Evolutionary conservation across 2,113 vertebrate genomes (phyloP), one percentile per base, ranked within the genome.

Genomic region (Anseranas semipalmata): DNA sequence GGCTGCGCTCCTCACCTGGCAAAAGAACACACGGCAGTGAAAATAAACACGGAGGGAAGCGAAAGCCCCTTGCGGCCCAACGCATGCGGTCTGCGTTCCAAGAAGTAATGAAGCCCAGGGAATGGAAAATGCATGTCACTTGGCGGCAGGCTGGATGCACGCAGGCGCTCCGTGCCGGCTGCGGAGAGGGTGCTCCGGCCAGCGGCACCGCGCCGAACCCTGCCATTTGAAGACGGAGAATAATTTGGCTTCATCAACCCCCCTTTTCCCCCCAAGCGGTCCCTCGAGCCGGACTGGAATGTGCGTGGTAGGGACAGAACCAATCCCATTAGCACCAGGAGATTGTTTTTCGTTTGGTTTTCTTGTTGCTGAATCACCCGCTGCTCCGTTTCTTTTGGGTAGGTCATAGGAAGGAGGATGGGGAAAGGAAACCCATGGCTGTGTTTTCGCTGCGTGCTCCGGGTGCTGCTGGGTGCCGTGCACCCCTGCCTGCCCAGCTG

Each of bases 291-390:
- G 6, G 91, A 65, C 93, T 97, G 96, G 96, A 97, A 97, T 97
- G 96, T 95, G 96, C 96, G 90, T 95, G 96, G 93, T 95, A 95
- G 96, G 95, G 96, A 96, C 96, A 95, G 96, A 96, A 96, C 96
- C 96, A 95, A 96, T 96, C 96, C 96, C 96, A 95, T 97, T 96
- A 97, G 86, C 93, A 90, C 56, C 12, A 96, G 93, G 82, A 94
- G 96, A 93, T 96, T 96, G 95, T 91, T 96, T 96, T 97, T 96
- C 93, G 12, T 90, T 93, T 12, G 95, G 90, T 83, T 95, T 43
- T 35, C 75, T 83, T 74, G 79, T 35, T 63, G 93, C 83, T 41
- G 96, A 93, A 55, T 84, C 79, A 3, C 87, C 92, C 87, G 5
- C 14, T 59, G 87, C 94, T 87, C 66, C 6, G 30, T 30, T 78